phyloP scores from a whole-genome alignment of 2,113 vertebrate species.

The Felis catus region F.catus_Fca126_mat1.0 CM031414.1:137547501-137548000 shows the following conservation, averaged over 20 bases:
- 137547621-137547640: not conserved
- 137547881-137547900: no score
- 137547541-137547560: not conserved
- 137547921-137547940: not conserved
- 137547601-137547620: not conserved
- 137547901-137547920: not conserved
- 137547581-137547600: not conserved
- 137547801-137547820: no score
- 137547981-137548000: not conserved
- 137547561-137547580: not conserved
- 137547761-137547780: not conserved
- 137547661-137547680: not conserved
- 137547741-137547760: no score
- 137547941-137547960: not conserved
- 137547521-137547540: no score
- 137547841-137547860: not conserved
- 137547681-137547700: not conserved
- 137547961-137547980: not conserved
- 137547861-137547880: no score
- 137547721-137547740: not conserved
- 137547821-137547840: no score
- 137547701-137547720: not conserved
- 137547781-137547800: not conserved
- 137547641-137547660: not conserved
- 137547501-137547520: no score